phyloP scores from a whole-genome alignment of 2,888 invertebrate species.

The Caenorhabditis virilis region DNA sequence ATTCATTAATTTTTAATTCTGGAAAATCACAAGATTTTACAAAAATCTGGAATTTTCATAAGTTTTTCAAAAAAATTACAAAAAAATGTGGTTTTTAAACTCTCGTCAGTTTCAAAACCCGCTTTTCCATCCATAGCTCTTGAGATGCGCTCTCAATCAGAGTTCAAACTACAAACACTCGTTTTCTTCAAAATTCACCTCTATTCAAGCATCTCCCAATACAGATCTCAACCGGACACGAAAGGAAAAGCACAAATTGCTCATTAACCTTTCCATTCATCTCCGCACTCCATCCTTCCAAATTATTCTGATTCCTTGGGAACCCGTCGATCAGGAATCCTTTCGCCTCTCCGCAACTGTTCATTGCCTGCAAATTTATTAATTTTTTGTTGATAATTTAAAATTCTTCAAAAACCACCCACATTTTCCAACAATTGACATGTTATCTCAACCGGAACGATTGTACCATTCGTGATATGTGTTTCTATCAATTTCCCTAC shows the following conservation, averaged over 20 bases:
- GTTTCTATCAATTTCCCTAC: constrained; percentile 84
- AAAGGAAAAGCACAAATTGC: constrained; percentile 87
- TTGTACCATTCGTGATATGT: constrained; percentile 88
- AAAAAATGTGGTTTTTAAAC: constrained; percentile 73
- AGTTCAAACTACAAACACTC: too few relatives aligned
- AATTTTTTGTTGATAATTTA: neutral
- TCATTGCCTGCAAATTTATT: constrained; percentile 62
- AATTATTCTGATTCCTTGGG: constrained; percentile 92
- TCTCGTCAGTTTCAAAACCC: too few relatives aligned
- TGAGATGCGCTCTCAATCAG: too few relatives aligned
- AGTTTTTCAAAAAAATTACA: neutral
- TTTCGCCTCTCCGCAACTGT: constrained; percentile 49
- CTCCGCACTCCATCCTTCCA: constrained; percentile 86
- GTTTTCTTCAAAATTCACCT: too few relatives aligned
- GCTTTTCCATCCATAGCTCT: too few relatives aligned
- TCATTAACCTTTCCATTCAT: constrained; percentile 82
- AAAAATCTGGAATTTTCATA: constrained; percentile 1
- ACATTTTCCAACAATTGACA: constrained; percentile 90
- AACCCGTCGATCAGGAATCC: constrained; percentile 95
- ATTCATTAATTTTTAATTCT: too few relatives aligned
- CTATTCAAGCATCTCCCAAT: constrained; percentile 83
- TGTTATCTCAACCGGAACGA: constrained; percentile 97
- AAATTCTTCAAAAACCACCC: constrained; percentile 70
- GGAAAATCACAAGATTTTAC: neutral
- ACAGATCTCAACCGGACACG: constrained; percentile 83